Conservation (phyloP, 1,140 invertebrate genomes). For the Amphibalanus amphitrite region DNA sequence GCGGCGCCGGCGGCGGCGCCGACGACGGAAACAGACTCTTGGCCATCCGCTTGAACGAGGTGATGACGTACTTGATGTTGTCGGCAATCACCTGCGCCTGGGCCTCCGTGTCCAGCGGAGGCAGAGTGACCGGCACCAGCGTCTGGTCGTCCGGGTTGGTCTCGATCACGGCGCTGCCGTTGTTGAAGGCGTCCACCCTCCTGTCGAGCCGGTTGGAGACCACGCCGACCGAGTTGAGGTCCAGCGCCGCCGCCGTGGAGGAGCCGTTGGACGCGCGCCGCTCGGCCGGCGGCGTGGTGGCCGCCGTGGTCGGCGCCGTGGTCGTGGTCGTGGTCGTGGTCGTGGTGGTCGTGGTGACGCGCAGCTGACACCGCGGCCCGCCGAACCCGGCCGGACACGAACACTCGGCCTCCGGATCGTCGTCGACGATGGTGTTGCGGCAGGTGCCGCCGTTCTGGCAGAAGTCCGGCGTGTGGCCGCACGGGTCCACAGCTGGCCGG, state of each 20-base stretch:
- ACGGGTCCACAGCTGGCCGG: slow-evolving; percentile 8
- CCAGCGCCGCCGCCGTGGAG: background rate
- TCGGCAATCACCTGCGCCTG: slow-evolving; percentile 3
- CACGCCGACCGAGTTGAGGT: background rate
- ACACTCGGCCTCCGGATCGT: slow-evolving; percentile 3
- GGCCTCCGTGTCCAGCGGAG: background rate
- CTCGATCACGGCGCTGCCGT: background rate
- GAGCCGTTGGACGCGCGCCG: background rate
- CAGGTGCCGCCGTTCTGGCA: slow-evolving; percentile 21
- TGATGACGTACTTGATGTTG: slow-evolving; percentile 5
- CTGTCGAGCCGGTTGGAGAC: background rate
- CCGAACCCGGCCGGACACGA: slow-evolving; percentile 16
- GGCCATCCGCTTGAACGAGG: background rate
- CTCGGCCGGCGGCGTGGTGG: background rate
- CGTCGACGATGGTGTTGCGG: slow-evolving; percentile 14
- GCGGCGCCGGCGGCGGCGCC: too few relatives aligned
- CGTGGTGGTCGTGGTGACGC: background rate
- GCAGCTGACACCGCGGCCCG: background rate
- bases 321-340: background rate
- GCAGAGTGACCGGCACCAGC: background rate
- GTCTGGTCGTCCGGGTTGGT: background rate
- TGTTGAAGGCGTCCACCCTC: background rate
- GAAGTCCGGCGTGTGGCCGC: slow-evolving; percentile 8
- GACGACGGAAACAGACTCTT: background rate
- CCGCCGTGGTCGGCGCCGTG: background rate